Conservation (phyloP, 2,888 invertebrate genomes). For the Hypena proboscidalis region DNA sequence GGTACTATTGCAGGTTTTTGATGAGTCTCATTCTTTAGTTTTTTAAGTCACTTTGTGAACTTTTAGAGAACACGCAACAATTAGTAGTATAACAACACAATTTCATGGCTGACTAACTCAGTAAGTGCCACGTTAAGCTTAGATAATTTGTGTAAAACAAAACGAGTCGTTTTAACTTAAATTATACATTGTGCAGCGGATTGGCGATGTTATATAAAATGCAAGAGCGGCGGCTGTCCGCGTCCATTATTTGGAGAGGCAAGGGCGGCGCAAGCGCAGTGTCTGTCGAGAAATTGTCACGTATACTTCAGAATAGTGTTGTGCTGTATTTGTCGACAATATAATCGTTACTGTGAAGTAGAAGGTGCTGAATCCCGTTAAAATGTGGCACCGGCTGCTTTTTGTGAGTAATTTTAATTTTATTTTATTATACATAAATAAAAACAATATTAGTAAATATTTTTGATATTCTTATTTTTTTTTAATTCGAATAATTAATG, state of each 20-base stretch:
- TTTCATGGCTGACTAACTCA: constrained; percentile 63
- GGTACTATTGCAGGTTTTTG: too few species aligned
- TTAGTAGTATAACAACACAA: constrained; percentile 45
- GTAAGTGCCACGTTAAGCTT: constrained; percentile 62
- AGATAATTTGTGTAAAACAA: constrained; percentile 75
- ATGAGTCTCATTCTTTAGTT: too few species aligned
- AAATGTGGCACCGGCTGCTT: constrained; percentile 58
- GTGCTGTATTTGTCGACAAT: constrained; percentile 33
- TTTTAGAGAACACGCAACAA: constrained; percentile 32
- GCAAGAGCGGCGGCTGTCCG: constrained; percentile 61
- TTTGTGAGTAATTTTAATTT: constrained; percentile 35
- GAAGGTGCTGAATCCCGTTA: constrained; percentile 27
- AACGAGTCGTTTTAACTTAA: constrained; percentile 62
- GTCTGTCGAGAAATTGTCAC: constrained; percentile 50
- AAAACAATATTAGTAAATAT: too few species aligned
- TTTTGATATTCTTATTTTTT: too few species aligned
- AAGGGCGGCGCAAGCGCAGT: constrained; percentile 63
- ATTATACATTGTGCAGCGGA: constrained; percentile 65
- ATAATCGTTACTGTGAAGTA: constrained; percentile 47
- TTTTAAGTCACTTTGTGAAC: constrained; percentile 32
- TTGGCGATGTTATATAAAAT: constrained; percentile 77
- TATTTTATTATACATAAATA: neutral
- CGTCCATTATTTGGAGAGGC: constrained; percentile 65
- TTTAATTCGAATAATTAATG: neutral
- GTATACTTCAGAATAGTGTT: constrained; percentile 45